Evolutionary conservation across 2,113 vertebrate species (phyloP), one percentile per base, ranked within the genome.

Genomic region (Dicrurus megarhynchus): DNA sequence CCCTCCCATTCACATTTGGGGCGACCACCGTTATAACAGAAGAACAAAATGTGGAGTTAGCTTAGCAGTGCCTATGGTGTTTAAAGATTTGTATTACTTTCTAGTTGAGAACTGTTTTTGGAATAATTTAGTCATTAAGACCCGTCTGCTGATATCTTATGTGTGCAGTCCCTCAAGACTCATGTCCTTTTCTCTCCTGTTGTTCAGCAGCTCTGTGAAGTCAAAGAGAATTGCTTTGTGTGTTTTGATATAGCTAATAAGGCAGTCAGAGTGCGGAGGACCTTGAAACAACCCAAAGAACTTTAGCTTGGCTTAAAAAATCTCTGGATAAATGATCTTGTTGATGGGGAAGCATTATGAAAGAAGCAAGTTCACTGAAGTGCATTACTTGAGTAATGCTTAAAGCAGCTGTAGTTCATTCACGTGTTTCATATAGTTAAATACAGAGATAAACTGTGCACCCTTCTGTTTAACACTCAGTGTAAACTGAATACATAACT

Each of bases 231-330:
- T 57, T 76, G n/a, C 44, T 92, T 78, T 84, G 35, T 90, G 81
- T 63, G 46, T 39, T 87, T 94, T 89, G 84, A 70, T 84, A 78
- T 2, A 61, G 42, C 42, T 88, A 87, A 74, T 64, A 86, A 70
- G 50, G 41, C 47, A 74, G 56, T 35, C 53, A 56, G 68, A 61
- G 59, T 8, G 4, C 71, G 28, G 52, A 90, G 59, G 71, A 92
- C 75, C 79, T 86, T 27, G 12, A 74, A 86, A 90, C 30, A 57
- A 84, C 28, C 18, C 50, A n/a, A 52, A 44, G 47, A 88, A 90
- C 79, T 93, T 26, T n/a, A 93, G 52, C 46, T 74, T 90, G 68
- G 75, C 71, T 88, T 92, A 71, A 95, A 93, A 59, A 96, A 83
- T 84, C 90, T 88, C 82, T 67, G 56, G 46, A 26, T 91, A 88